A percentile compares a stretch with the other conserved stretches of the same genome.
These are phyloP conservation scores for Stramonita haemastoma DNA, from an alignment of 2,888 invertebrate genomes.

Conservation along the genomic window DNA sequence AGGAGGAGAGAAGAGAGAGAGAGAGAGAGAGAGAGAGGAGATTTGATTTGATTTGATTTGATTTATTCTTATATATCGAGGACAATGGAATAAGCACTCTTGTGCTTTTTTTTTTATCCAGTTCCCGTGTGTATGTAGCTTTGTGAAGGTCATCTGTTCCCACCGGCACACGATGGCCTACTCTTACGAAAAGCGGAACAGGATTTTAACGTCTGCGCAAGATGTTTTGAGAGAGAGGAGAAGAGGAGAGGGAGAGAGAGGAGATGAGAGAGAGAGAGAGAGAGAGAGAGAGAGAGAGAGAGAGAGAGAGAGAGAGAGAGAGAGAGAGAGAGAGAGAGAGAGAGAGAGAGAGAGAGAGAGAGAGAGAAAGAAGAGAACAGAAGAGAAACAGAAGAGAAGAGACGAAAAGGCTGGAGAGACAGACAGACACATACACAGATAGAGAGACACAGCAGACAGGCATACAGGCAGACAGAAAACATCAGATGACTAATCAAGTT, in stretches of 20 bases:
- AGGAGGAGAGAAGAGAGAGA: not conserved
- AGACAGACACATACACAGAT: not conserved
- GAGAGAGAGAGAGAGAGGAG: not conserved
- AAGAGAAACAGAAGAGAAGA: not conserved
- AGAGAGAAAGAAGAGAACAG: not conserved
- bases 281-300: not conserved
- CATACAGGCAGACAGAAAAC: not conserved
- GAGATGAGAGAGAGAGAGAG: too few species aligned
- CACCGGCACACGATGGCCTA: too few species aligned
- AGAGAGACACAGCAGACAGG: not conserved
- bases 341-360: not conserved
- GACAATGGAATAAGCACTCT: too few species aligned
- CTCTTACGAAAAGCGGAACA: too few species aligned
- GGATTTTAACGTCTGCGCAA: too few species aligned
- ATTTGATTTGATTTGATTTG: too few species aligned
- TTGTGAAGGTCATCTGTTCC: too few species aligned
- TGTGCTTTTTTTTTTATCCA: too few species aligned
- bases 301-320: not conserved
- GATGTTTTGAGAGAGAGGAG: too few species aligned
- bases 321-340: not conserved
- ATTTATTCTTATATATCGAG: too few species aligned
- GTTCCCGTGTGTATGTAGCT: too few species aligned
- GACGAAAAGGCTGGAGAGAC: not conserved
- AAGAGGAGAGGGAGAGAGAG: too few species aligned
- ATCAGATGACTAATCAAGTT: not conserved